Percentiles rank a stretch among this genome's conserved stretches.
phyloP scores from a whole-genome alignment of 2,113 vertebrate species.

The Passer montanus region DNA sequence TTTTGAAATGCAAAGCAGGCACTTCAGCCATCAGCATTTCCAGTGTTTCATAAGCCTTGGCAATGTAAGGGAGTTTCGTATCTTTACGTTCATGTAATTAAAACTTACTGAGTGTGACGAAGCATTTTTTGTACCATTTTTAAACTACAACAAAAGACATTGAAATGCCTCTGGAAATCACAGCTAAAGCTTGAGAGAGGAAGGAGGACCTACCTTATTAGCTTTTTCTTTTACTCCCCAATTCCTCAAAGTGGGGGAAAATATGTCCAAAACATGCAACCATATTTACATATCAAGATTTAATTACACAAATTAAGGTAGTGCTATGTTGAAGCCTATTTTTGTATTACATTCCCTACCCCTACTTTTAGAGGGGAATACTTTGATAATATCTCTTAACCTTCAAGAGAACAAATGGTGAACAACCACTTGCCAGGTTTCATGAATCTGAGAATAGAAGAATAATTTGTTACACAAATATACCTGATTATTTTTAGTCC shows the following conservation, averaged over 20 bases:
- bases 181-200: background rate
- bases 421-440: background rate
- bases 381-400: background rate
- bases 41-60: background rate
- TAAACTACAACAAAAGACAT: background rate
- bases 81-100: background rate
- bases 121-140: background rate
- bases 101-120: background rate
- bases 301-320: background rate
- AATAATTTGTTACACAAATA: background rate
- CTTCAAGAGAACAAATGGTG: background rate
- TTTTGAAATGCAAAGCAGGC: conserved; percentile 36
- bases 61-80: background rate
- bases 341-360: background rate
- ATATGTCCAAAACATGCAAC: background rate
- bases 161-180: background rate
- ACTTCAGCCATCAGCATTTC: background rate
- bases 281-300: background rate
- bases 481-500: background rate
- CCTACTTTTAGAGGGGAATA: background rate
- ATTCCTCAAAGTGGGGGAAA: background rate
- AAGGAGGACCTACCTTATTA: background rate
- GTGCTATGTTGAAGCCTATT: background rate
- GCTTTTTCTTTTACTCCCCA: background rate
- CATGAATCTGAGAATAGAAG: background rate